These are phyloP conservation scores for Himalopsyche phryganea DNA, from an alignment of 1,140 invertebrate genomes.

Conservation along the genomic window DNA sequence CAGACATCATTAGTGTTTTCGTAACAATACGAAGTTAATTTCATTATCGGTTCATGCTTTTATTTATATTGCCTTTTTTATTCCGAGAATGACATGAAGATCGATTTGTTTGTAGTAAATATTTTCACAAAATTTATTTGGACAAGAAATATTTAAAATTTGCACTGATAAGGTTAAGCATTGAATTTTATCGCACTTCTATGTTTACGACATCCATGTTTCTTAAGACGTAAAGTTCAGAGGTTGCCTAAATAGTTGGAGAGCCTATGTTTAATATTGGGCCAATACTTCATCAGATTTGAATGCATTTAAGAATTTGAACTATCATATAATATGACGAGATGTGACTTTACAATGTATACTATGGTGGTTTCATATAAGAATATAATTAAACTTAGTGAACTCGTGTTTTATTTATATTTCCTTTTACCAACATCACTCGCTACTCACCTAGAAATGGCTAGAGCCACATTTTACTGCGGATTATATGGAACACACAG, in stretches of 20 bases:
- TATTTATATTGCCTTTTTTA: too few species aligned
- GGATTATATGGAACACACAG: too few species aligned
- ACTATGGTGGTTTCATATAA: constrained; percentile 34
- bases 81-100: too few species aligned
- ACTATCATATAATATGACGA: constrained; percentile 8
- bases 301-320: neutral
- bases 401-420: constrained; percentile 14
- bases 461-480: too few species aligned
- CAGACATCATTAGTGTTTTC: too few species aligned
- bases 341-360: constrained; percentile 29
- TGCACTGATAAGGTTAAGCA: constrained; percentile 34
- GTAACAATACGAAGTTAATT: too few species aligned
- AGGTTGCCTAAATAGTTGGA: too few species aligned
- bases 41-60: too few species aligned
- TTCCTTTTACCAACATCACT: neutral
- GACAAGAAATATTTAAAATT: constrained; percentile 17
- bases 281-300: constrained; percentile 5
- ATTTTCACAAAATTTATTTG: too few species aligned
- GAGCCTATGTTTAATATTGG: too few species aligned
- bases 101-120: too few species aligned
- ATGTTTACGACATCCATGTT: constrained; percentile 6
- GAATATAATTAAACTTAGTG: constrained; percentile 28
- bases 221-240: neutral
- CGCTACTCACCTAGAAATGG: too few species aligned
- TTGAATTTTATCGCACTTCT: constrained; percentile 28